These are phyloP conservation scores for Mola mola DNA, from an alignment of 2,113 vertebrate genomes.

Conservation along the genomic window DNA sequence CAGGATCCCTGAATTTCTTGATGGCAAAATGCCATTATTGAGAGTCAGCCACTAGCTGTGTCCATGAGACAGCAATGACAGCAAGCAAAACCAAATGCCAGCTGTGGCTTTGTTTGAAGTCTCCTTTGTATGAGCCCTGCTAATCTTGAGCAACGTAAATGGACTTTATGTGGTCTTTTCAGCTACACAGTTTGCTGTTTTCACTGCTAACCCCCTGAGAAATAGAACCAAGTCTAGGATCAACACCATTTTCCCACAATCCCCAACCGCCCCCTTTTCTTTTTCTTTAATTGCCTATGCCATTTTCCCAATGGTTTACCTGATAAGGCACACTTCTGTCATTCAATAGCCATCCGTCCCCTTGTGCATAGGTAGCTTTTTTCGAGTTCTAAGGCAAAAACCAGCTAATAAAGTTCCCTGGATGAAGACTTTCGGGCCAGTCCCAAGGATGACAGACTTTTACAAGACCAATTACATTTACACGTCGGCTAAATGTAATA, in stretches of 20 bases:
- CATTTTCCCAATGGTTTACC: constrained; percentile 64
- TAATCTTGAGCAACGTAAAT: constrained; percentile 35
- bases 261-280: constrained; percentile 11
- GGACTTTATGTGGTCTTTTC: neutral
- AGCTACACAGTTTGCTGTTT: neutral
- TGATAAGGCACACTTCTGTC: constrained; percentile 72
- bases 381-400: constrained; percentile 71
- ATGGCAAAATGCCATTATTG: constrained; percentile 38
- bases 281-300: constrained; percentile 76
- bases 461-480: constrained; percentile 48
- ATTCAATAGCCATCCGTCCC: constrained; percentile 76
- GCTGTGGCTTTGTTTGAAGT: constrained; percentile 13
- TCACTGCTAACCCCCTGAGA: constrained; percentile 29
- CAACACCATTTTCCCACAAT: constrained; percentile 31
- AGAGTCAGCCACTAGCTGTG: neutral
- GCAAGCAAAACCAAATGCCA: constrained; percentile 27
- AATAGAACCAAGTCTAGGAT: constrained; percentile 38
- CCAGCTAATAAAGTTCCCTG: constrained; percentile 55
- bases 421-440: constrained; percentile 26
- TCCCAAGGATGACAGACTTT: constrained; percentile 11
- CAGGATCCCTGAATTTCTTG: constrained; percentile 22
- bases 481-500: too few relatives aligned
- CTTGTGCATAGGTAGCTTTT: constrained; percentile 73
- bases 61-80: too few relatives aligned
- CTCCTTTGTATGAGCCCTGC: constrained; percentile 5